Percentiles rank a stretch among this genome's conserved stretches.
Evolutionary conservation across 2,113 vertebrate genomes (phyloP).

Genomic region (Crocuta crocuta): DNA sequence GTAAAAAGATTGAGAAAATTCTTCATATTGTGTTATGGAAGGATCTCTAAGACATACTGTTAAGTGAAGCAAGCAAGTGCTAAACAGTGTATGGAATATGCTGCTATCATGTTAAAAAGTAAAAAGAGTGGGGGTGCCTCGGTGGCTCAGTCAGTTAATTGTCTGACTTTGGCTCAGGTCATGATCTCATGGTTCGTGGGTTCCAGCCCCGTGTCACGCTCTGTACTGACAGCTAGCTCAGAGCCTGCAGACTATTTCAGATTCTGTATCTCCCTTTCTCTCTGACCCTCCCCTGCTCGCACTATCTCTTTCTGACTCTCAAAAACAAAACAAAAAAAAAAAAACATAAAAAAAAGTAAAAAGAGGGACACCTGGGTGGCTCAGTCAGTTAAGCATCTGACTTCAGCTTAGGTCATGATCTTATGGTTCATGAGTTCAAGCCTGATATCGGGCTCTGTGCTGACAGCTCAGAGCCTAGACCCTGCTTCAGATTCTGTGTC

Average conservation of each 20-base stretch:
- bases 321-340: too few relatives aligned
- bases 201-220: not conserved
- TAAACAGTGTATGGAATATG: not conserved
- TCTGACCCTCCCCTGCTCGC: too few relatives aligned
- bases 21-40: not conserved
- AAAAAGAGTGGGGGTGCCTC: not conserved
- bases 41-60: not conserved
- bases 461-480: too few relatives aligned
- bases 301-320: too few relatives aligned
- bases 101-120: not conserved
- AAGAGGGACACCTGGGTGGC: not conserved
- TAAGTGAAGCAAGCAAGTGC: slow-evolving; percentile 1
- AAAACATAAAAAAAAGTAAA: not conserved
- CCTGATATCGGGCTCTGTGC: not conserved
- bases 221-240: too few relatives aligned
- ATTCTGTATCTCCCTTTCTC: too few relatives aligned
- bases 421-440: not conserved
- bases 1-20: not conserved
- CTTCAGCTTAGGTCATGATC: not conserved
- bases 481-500: too few relatives aligned
- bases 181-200: not conserved
- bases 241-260: too few relatives aligned
- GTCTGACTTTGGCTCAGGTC: not conserved
- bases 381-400: not conserved
- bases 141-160: not conserved